These are phyloP conservation scores for Scelioninae gen. 1 DNA, from an alignment of 2,888 invertebrate genomes.

Conservation along the genomic window DNA sequence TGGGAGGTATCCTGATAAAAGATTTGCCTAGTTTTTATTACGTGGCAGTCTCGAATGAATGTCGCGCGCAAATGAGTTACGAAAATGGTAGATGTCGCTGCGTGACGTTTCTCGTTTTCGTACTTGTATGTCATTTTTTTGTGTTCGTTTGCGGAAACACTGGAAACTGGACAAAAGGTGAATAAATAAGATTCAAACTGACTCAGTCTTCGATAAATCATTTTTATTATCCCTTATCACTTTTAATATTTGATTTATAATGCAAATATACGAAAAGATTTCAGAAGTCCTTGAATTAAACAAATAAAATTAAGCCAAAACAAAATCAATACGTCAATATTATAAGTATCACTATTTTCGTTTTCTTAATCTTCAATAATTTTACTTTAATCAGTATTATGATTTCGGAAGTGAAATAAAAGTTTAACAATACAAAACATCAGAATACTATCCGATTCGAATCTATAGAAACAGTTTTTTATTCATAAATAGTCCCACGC, in stretches of 20 bases:
- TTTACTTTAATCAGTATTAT: conserved; percentile 9
- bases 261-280: conserved; percentile 55
- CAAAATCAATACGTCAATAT: conserved; percentile 45
- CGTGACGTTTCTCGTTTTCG: conserved; percentile 49
- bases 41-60: conserved; percentile 53
- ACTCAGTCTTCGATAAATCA: conserved; percentile 24
- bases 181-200: conserved; percentile 53
- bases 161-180: conserved; percentile 36
- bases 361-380: conserved; percentile 32
- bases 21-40: conserved; percentile 43
- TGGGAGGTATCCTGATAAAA: conserved; percentile 36
- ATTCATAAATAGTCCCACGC: too few relatives aligned
- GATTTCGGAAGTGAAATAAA: conserved; percentile 11
- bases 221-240: conserved; percentile 52
- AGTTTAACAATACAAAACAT: conserved; percentile 12
- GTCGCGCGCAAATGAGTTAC: conserved; percentile 52
- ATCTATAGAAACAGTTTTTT: conserved; percentile 18
- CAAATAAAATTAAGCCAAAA: conserved; percentile 4
- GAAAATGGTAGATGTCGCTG: conserved; percentile 65
- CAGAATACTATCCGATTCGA: neutral
- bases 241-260: conserved; percentile 57
- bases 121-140: conserved; percentile 43
- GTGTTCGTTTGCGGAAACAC: conserved; percentile 47
- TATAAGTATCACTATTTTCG: conserved; percentile 19
- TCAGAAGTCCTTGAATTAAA: conserved; percentile 5